These are phyloP conservation scores for Phaedon cochleariae DNA, from an alignment of 2,888 invertebrate species.

Conservation along the genomic window DNA sequence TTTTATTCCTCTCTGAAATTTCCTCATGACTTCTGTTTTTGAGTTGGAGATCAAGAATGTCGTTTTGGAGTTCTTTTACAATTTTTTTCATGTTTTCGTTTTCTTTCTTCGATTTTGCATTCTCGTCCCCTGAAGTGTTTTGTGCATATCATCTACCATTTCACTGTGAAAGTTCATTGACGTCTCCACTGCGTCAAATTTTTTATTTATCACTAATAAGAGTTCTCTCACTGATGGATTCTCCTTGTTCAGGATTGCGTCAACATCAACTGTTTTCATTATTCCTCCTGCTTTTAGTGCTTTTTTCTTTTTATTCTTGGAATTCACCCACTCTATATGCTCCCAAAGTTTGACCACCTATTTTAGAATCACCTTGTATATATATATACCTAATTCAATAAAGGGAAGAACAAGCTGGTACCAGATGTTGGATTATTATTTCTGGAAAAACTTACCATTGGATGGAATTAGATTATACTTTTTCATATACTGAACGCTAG, in stretches of 20 bases:
- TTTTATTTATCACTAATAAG: conserved; percentile 2
- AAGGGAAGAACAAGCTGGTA: no score
- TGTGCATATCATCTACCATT: conserved; percentile 2
- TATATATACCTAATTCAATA: no score
- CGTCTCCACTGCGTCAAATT: conserved; percentile 9
- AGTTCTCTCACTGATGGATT: conserved; percentile 13
- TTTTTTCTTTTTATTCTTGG: conserved; percentile 4
- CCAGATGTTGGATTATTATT: no score
- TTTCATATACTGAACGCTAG: conserved; percentile 77
- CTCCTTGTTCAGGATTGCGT: conserved; percentile 9
- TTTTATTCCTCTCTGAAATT: conserved; percentile 5
- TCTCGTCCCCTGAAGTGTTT: background rate
- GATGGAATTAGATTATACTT: conserved; percentile 66
- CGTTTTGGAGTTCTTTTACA: conserved; percentile 11
- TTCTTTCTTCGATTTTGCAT: background rate
- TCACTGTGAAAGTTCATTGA: conserved; percentile 9
- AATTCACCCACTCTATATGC: conserved; percentile 1
- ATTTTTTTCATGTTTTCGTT: conserved; percentile 7
- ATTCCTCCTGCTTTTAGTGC: background rate
- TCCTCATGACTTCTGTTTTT: conserved; percentile 4
- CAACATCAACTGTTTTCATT: conserved; percentile 5
- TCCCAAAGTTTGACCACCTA: no score
- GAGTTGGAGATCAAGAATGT: conserved; percentile 9
- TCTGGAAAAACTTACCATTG: conserved; percentile 31
- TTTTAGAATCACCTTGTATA: no score